Conservation (phyloP, 2,888 invertebrate species). For the Drosophila incognita region DNA sequence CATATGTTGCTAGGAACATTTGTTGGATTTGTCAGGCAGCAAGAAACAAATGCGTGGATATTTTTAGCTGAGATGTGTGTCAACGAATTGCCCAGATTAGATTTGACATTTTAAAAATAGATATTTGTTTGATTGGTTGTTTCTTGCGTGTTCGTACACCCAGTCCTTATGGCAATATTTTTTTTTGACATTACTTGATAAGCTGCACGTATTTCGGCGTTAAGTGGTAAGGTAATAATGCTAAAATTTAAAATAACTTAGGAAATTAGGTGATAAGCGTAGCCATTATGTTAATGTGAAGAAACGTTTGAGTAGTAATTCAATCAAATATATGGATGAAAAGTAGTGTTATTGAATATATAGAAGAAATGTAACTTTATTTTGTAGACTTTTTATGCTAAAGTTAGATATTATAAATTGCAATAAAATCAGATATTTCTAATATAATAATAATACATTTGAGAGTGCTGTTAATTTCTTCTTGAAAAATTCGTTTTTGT, state of each 20-base stretch:
- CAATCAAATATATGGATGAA: not conserved
- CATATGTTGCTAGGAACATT: conserved; percentile 52
- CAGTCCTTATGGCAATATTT: conserved; percentile 1
- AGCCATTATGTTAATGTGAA: not conserved
- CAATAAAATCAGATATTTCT: not conserved
- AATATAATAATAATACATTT: not conserved
- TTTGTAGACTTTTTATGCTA: not conserved
- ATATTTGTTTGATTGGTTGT: conserved; percentile 5
- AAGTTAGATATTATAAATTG: not conserved
- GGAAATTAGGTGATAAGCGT: not conserved
- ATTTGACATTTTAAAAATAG: conserved; percentile 48
- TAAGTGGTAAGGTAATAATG: not conserved
- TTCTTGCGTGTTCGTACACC: not conserved
- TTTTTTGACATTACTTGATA: conserved; percentile 8
- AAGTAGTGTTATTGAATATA: not conserved
- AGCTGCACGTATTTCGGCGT: not conserved
- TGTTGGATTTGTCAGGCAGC: conserved; percentile 34
- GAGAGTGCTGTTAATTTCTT: not conserved
- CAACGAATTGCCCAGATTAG: conserved; percentile 44
- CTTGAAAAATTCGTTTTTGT: no score
- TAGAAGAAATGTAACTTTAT: not conserved
- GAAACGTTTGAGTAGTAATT: not conserved
- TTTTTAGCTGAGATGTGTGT: conserved; percentile 42
- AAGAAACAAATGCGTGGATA: conserved; percentile 36
- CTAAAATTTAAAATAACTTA: not conserved